These are phyloP conservation scores for Agapostemon virescens DNA, from an alignment of 2,888 invertebrate genomes.

Conservation along the genomic window DNA sequence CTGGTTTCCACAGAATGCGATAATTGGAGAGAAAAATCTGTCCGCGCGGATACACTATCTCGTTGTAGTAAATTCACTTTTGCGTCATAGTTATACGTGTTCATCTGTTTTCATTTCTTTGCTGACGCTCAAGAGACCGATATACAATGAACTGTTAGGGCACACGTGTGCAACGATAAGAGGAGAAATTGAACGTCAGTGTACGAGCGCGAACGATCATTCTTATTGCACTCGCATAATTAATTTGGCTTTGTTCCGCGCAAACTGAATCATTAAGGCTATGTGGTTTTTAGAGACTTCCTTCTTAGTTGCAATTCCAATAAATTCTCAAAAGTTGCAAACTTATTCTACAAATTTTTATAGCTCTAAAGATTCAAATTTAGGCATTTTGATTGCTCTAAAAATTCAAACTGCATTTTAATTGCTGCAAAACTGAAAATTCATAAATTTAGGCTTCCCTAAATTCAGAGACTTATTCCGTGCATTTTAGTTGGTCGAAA, in stretches of 20 bases:
- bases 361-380: no score
- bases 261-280: no score
- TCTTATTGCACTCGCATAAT: background rate
- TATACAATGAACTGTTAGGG: background rate
- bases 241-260: background rate
- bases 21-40: background rate
- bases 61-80: background rate
- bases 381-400: no score
- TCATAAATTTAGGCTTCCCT: no score
- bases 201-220: rapidly evolving
- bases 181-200: background rate
- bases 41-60: background rate
- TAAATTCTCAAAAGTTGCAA: no score
- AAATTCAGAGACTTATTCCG: no score
- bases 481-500: no score
- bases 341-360: no score
- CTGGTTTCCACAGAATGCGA: background rate
- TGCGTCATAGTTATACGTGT: constrained; percentile 4
- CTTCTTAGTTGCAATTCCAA: no score
- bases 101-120: background rate
- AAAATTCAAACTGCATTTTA: no score
- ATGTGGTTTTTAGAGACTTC: no score
- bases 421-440: no score
- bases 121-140: background rate
- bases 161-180: background rate